phyloP scores from a whole-genome alignment of 1,140 invertebrate genomes.

The Ceratina australensis region DNA sequence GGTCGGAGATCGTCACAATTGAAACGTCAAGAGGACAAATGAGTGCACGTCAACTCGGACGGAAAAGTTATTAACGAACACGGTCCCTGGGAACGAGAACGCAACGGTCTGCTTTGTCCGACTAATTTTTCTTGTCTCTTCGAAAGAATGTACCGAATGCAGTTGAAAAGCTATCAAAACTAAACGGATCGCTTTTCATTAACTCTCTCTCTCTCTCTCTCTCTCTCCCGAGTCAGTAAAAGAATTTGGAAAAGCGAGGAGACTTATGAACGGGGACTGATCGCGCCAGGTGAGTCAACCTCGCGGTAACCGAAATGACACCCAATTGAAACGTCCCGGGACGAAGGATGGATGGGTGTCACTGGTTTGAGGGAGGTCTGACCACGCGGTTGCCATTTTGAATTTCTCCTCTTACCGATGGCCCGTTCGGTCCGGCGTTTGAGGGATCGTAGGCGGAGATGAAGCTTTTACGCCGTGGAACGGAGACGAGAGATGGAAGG shows the following conservation, averaged over 20 bases:
- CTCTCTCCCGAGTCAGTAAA: too few relatives aligned
- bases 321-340: slow-evolving; percentile 74
- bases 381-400: slow-evolving; percentile 75
- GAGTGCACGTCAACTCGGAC: slow-evolving; percentile 58
- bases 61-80: slow-evolving; percentile 55
- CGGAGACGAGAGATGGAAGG: slow-evolving; percentile 70
- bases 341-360: slow-evolving; percentile 73
- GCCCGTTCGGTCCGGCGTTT: slow-evolving; percentile 68
- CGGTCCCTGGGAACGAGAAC: slow-evolving; percentile 8
- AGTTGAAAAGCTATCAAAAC: too few relatives aligned
- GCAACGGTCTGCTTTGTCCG: not conserved
- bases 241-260: not conserved
- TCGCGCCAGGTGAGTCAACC: not conserved
- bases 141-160: too few relatives aligned
- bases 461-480: slow-evolving; percentile 70
- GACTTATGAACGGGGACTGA: not conserved
- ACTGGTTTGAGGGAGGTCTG: slow-evolving; percentile 62
- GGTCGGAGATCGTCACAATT: slow-evolving; percentile 59
- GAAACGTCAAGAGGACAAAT: slow-evolving; percentile 69
- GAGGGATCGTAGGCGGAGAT: slow-evolving; percentile 79
- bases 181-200: not conserved
- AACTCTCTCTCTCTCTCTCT: not conserved
- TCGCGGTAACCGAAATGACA: not conserved
- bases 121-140: slow-evolving; percentile 10
- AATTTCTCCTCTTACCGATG: slow-evolving; percentile 69